Evolutionary conservation across 1,140 invertebrate species (phyloP), one percentile per base, ranked within the genome.

Genomic region (Drosophila teissieri): DNA sequence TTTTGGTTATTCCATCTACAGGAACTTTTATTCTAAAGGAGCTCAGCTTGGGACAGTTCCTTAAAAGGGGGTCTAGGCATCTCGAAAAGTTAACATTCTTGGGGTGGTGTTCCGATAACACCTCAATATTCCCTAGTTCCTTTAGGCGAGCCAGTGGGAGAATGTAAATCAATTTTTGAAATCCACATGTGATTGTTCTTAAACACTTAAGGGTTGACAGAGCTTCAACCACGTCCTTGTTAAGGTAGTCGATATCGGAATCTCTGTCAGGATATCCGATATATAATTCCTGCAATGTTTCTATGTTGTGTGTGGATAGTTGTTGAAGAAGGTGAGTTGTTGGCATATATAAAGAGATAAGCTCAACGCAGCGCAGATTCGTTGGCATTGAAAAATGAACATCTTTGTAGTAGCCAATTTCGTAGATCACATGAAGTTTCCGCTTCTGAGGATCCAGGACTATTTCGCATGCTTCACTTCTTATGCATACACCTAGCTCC

Each of bases 61-160:
- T 3, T 14, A 70, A 11, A 2, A 70, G 3, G 0, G 42, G 67
- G 2, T 3, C 10, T 5, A 70, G 11, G 11, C n/a, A 48, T 10
- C 14, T 31, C 3, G 46, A 24, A 27, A 15, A 27, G 19, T 2
- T 10, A 3, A 48, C 7, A 1, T 56, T 6, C 11, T 12, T 34
- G 0, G 64, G 24, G n/a, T 56, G 8, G 15, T 70, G 67, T n/a
- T 34, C 3, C 0, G 67, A 69, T 4, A 36, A 4, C 3, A 70
- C 40, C 2, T 2, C 3, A 8, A 70, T 12, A 3, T 17, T 11
- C 4, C 49, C 51, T 11, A 70, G 19, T 5, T 70, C 51, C 4
- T 17, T 34, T 10, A 69, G 19, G 4, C 40, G 8, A 3, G 10
- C 42, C 4, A 70, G 14, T 6, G 3, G 51, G 34, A n/a, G 2